Base-by-base conservation (phyloP, 35 echinoderm and acorn worm species). In the Apostichopus parvimensis region DNA sequence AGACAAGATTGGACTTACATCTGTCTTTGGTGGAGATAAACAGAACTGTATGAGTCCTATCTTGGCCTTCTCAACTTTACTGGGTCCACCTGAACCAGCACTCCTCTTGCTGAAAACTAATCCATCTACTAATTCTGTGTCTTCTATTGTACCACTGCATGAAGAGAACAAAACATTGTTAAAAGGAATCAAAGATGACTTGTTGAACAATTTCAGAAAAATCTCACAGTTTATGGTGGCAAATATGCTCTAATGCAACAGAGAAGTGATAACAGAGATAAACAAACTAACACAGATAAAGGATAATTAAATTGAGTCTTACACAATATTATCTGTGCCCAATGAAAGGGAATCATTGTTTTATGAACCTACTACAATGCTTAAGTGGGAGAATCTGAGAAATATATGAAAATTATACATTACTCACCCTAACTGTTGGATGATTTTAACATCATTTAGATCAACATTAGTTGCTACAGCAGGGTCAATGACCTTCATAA, bases 21-120 rank as follows among this genome's bases (percentile, higher is more conserved):
- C 96, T 58, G 96, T 98, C 57, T 95, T 98, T 78, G 96, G 96
- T 82, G 96, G 91, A 66, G 96, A 98, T 25, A 98, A 57, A 79
- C 96, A 95, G 78, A 98, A 98, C 90, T 98, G 96, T 68, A 98
- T 98, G 45, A 94, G 92, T 71, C 96, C 96, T 80, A 98, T 98
- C 53, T 92, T 92, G 13, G 96, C 96, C 77, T 98, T 98, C 60
- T 98, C 96, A 28, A 98, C 90, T 90, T 91, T 98, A 77, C 79
- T 88, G 4, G 94, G 94, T 23, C 92, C 96, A 14, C 93, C 91
- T 17, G 90, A 82, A 18, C 96, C 92, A 23, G 92, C 92, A 53
- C 92, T 61, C 85, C 78, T 94, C 91, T 98, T 94, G 57, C 92
- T 92, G 87, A 98, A 98, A 15, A 98, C 96, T 24, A 98, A 52